Evolutionary conservation across 1,140 invertebrate species (phyloP).

Genomic region (Diorhabda sublineata): DNA sequence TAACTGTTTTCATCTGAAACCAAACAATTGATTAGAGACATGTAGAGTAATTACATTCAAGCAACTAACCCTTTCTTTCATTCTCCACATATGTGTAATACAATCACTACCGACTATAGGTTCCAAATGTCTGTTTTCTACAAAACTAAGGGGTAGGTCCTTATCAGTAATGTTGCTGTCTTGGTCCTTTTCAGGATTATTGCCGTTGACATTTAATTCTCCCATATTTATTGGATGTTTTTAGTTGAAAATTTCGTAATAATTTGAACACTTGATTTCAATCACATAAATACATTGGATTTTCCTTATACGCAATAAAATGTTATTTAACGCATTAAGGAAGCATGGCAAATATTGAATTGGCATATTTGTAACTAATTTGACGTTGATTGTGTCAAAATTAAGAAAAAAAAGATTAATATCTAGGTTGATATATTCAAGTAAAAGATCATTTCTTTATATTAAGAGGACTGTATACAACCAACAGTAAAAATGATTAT

Average conservation of each 20-base stretch:
- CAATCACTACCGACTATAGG: constrained; percentile 70
- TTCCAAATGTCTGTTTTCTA: constrained; percentile 68
- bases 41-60: constrained; percentile 25
- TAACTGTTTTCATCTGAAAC: constrained; percentile 94
- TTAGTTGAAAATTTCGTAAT: not conserved
- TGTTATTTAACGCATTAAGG: not conserved
- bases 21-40: constrained; percentile 5
- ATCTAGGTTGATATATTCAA: too few species aligned
- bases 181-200: not conserved
- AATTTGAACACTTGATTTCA: not conserved
- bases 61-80: constrained; percentile 78
- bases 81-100: constrained; percentile 78
- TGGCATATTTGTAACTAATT: not conserved
- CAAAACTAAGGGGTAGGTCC: constrained; percentile 63
- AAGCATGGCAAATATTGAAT: constrained; percentile 2
- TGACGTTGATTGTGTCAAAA: not conserved
- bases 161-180: constrained; percentile 49
- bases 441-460: too few species aligned
- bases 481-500: too few species aligned
- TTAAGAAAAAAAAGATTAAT: too few species aligned
- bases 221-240: not conserved
- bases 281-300: not conserved
- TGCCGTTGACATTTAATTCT: not conserved
- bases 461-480: too few species aligned
- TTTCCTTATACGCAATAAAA: constrained; percentile 4